Conservation (phyloP, 2,797 vertebrate species). For the Bryconaethiops microstoma region DNA sequence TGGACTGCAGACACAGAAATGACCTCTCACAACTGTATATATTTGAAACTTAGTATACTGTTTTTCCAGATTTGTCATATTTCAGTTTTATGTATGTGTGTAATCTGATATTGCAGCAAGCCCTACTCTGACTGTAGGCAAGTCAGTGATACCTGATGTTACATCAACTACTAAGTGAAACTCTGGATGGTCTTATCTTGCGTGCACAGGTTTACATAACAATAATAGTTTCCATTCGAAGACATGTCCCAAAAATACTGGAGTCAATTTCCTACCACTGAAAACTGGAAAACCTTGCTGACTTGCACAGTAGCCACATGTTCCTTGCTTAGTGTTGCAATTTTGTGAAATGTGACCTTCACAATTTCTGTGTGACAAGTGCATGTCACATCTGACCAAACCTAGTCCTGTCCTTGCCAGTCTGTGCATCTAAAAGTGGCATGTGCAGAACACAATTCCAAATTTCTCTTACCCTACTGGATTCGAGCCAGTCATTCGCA, state of each 20-base stretch:
- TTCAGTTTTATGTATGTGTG: not conserved
- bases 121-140: not conserved
- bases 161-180: slow-evolving; percentile 2
- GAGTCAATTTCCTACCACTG: not conserved
- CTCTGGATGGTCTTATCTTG: not conserved
- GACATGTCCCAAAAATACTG: not conserved
- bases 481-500: slow-evolving; percentile 16
- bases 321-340: slow-evolving; percentile 1
- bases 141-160: slow-evolving; percentile 2
- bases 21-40: no score
- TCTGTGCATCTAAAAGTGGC: not conserved
- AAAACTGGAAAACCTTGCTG: not conserved
- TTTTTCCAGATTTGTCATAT: not conserved
- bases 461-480: not conserved
- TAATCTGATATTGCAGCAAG: not conserved
- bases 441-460: slow-evolving; percentile 8
- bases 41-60: not conserved
- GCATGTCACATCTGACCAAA: not conserved
- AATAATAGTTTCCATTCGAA: slow-evolving; percentile 7
- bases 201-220: not conserved
- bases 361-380: not conserved
- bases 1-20: no score
- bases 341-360: not conserved
- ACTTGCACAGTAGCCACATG: not conserved
- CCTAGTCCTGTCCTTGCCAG: not conserved